phyloP scores from a whole-genome alignment of 2,113 vertebrate genomes.

The Aepyceros melampus region DNA sequence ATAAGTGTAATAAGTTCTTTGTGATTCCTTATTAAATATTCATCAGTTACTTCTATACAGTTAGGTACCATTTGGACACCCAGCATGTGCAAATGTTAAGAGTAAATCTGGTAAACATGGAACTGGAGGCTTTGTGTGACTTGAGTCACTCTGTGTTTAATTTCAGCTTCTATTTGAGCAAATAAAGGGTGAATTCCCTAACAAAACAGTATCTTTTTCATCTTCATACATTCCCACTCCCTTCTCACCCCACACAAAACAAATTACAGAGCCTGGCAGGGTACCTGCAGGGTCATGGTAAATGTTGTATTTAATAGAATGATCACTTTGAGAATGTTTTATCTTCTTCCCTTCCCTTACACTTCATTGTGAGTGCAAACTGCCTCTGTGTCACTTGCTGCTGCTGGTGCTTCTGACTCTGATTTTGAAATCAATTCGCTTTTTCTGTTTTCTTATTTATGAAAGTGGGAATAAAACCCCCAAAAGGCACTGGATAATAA shows the following conservation, averaged over 20 bases:
- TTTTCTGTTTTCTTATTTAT: neutral
- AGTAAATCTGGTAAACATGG: neutral
- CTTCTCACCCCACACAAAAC: neutral
- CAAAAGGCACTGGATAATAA: neutral
- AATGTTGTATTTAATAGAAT: neutral
- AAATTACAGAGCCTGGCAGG: neutral
- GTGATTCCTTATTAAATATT: neutral
- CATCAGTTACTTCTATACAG: neutral
- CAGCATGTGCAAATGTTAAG: neutral
- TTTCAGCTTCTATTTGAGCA: neutral
- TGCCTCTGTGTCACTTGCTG: neutral
- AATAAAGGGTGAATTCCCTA: neutral
- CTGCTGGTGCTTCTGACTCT: neutral
- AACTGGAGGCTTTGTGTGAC: neutral
- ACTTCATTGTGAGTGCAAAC: neutral
- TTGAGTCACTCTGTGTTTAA: neutral
- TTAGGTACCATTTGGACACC: neutral
- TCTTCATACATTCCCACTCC: neutral
- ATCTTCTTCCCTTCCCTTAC: neutral
- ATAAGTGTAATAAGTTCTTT: neutral
- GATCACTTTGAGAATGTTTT: neutral
- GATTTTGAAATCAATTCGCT: neutral
- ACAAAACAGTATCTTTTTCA: neutral
- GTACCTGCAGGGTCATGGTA: neutral
- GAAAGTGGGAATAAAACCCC: neutral